Base-by-base conservation (phyloP, 2,888 invertebrate genomes). In the Scaptomyza polygonia region DNA sequence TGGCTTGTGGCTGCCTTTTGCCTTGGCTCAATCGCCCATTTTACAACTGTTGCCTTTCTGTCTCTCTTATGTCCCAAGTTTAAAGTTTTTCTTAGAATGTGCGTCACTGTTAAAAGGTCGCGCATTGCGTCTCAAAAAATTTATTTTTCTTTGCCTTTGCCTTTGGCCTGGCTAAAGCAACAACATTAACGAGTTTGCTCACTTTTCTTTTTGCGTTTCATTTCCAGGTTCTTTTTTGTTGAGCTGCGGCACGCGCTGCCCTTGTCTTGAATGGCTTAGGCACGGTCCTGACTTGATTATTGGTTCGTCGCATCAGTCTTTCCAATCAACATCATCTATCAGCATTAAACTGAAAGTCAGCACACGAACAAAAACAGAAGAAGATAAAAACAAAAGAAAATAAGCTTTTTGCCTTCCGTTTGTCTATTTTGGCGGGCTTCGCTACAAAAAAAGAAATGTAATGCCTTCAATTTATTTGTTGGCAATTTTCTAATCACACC, bases 231-330 rank as follows among this genome's bases (percentile, higher is more conserved):
- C 5, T 36, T 44, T 27, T 77, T 63, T 55, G 42, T 45, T 77
- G 78, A 81, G 79, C 76, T 85, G 76, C 64, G 76, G 77, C 82
- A 79, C 83, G 73, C 80, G 80, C 67, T 56, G 62, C 48, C 57
- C 47, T 59, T 57, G 53, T 52, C 68, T 61, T 48, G 79, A 81
- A 84, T 82, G 87, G 82, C 87, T 84, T 78, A 71, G 62, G 71
- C 42, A 74, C 47, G 80, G 80, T 72, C 62, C 75, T 61, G 72
- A 85, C 65, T 85, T 82, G 87, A 82, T 82, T 82, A 87, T 82
- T 82, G 82, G 86, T 87, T 79, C 83, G 86, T 83, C 83, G 80
- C 86, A 86, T 86, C 86, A 71, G 83, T 80, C 85, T 84, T 80
- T 81, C 67, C 82, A 82, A 82, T 82, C 82, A 82, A 71, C 87